Evolutionary conservation across 2,888 invertebrate species (phyloP), one percentile per base, ranked within the genome.

Genomic region (Cartodere bifasciata): DNA sequence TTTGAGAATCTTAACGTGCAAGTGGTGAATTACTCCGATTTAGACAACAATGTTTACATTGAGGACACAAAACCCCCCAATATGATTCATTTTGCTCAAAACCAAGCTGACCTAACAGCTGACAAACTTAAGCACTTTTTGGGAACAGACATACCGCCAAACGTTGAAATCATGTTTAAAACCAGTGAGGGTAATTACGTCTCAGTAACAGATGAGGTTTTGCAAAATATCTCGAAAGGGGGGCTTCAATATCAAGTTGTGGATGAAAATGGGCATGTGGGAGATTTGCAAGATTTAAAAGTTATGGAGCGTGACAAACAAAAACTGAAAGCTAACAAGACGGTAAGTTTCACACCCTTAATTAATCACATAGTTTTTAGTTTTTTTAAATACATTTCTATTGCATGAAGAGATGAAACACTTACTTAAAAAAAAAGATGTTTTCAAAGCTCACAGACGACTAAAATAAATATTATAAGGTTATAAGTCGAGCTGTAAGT

Each of bases 121-220:
- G 52, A 55, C 34, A 56, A 53, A 42, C 48, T 57, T 23, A 55
- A 53, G 34, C 46, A 52, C 24, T 50, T 56, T 28, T 42, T 58
- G 30, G 52, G 50, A 3, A 44, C 56, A n/a, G 58, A 62, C 13
- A 46, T 59, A 20, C 58, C 58, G 6, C 48, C 58, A 2, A 58
- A 64, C 40, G 58, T 64, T 14, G 62, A 74, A 13, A 72, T 75
- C 43, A 65, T 75, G 40, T 71, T 72, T 39, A 72, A 73, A 50
- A 72, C 72, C 2, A 71, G 68, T 13, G 72, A 74, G 41, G 74
- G 74, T 1, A 70, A 70, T 16, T 72, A 71, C 44, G 68, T 74
- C 1, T 70, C 70, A 36, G 68, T 75, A 2, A 72, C 70, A 35
- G 74, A 73, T 50, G 73, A 74, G 43, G 69, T 73, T 15, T 57